phyloP scores from a whole-genome alignment of 2,797 vertebrate genomes.

The Paguma larvata region DNA sequence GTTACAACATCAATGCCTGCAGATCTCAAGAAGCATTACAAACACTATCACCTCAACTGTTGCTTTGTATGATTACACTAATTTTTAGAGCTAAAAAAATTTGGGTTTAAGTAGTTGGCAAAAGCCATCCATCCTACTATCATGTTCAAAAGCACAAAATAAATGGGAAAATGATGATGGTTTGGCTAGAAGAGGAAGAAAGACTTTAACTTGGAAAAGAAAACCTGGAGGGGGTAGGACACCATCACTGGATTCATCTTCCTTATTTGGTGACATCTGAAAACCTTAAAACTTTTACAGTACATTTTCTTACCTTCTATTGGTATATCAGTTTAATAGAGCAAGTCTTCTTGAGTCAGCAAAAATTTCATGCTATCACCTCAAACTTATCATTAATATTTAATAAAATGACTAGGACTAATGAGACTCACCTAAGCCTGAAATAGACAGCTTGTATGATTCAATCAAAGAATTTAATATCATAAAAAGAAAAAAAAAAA shows the following conservation, averaged over 20 bases:
- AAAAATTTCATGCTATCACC: background rate
- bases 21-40: slow-evolving; percentile 5
- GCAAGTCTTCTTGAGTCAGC: background rate
- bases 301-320: background rate
- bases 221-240: background rate
- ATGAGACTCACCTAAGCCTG: background rate
- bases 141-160: slow-evolving; percentile 30
- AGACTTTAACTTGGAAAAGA: background rate
- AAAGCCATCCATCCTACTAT: background rate
- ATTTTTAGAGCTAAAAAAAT: background rate
- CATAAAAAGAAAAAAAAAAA: background rate
- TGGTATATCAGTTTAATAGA: background rate
- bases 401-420: slow-evolving; percentile 33
- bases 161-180: background rate
- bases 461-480: background rate
- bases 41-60: background rate
- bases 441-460: background rate
- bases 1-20: background rate
- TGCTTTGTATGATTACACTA: background rate
- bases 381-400: background rate
- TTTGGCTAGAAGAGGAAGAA: background rate
- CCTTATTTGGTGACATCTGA: background rate
- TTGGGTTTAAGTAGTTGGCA: background rate
- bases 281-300: background rate
- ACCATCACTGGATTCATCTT: background rate